phyloP scores from a whole-genome alignment of 1,140 invertebrate genomes.

The Aphelinus atriplicis region DNA sequence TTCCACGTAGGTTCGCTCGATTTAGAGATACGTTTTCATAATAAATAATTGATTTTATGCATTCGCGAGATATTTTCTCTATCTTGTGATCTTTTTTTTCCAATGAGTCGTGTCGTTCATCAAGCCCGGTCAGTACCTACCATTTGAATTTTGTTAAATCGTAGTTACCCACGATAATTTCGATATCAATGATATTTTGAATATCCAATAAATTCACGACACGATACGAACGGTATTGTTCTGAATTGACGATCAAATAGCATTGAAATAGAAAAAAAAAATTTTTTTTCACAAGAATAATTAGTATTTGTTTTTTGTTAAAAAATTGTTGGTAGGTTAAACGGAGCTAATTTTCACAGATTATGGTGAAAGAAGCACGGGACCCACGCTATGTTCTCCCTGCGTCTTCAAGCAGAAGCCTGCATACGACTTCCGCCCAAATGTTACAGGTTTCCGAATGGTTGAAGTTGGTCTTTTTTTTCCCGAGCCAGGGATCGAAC shows the following conservation, averaged over 20 bases:
- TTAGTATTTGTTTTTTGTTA: not conserved
- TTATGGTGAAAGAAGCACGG: constrained; percentile 45
- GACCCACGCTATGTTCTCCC: constrained; percentile 51
- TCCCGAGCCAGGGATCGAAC: constrained; percentile 39
- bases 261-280: constrained; percentile 8
- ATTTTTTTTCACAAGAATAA: not conserved
- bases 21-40: no score
- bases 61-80: no score
- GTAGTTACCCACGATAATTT: no score
- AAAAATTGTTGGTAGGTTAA: constrained; percentile 35
- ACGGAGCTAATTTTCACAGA: constrained; percentile 45
- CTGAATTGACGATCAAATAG: not conserved
- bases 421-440: constrained; percentile 44
- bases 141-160: no score
- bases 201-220: no score
- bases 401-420: constrained; percentile 54
- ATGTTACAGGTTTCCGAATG: constrained; percentile 41
- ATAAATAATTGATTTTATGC: no score
- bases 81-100: no score
- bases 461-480: not conserved
- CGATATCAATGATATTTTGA: no score
- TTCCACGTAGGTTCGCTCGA: no score
- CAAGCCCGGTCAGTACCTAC: no score
- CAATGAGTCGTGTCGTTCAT: no score
- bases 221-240: no score